Conservation (phyloP, 2,113 vertebrate species). For the Raja brachyura region DNA sequence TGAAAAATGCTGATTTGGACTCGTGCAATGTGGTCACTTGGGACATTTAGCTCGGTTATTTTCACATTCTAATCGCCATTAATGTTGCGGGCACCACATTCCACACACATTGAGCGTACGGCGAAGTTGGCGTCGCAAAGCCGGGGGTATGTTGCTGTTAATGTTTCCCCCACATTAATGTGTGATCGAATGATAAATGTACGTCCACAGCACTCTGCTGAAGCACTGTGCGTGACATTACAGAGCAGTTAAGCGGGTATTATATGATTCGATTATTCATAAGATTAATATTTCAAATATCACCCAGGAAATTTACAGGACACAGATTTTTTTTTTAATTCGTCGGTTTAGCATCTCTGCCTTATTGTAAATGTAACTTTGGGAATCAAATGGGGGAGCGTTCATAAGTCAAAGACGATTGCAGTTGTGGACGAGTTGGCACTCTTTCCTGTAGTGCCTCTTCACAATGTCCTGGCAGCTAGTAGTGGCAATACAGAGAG, state of each 20-base stretch:
- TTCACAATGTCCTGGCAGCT: too few relatives aligned
- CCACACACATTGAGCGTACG: background rate
- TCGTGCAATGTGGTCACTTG: background rate
- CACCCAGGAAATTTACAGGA: background rate
- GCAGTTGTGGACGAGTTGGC: background rate
- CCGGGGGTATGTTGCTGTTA: background rate
- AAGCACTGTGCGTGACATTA: background rate
- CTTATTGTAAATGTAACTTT: background rate
- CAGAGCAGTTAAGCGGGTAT: background rate
- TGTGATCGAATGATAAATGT: background rate
- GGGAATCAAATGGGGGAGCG: background rate
- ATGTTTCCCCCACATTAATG: background rate
- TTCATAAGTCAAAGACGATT: background rate
- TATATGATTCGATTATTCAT: background rate
- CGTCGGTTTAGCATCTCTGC: background rate
- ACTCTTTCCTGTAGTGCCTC: background rate
- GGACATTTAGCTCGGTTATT: background rate
- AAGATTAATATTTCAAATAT: background rate
- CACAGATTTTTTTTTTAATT: background rate
- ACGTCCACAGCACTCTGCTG: background rate
- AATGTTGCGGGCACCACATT: background rate
- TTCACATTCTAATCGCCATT: background rate
- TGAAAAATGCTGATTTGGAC: background rate
- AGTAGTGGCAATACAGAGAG: background rate
- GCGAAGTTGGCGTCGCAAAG: background rate